phyloP scores from a whole-genome alignment of 2,797 vertebrate genomes.

The Emydoidea blandingii region DNA sequence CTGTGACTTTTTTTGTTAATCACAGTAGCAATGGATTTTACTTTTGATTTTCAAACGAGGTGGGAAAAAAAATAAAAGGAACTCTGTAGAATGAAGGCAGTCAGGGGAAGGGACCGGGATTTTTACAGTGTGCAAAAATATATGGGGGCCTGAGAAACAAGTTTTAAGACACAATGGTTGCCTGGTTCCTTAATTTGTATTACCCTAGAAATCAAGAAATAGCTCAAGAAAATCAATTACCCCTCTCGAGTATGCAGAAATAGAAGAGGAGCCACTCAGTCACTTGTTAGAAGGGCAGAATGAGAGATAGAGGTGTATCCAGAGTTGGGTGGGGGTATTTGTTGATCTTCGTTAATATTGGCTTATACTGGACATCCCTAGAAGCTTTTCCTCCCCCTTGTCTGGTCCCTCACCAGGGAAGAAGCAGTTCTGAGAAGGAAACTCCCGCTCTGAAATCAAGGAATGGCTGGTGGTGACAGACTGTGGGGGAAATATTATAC shows the following conservation, averaged over 20 bases:
- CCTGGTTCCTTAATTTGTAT: not conserved
- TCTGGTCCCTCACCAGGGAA: not conserved
- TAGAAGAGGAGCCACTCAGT: not conserved
- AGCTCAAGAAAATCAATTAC: not conserved
- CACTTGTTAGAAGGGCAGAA: not conserved
- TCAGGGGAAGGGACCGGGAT: not conserved
- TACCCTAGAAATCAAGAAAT: not conserved
- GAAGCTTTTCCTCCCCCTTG: not conserved
- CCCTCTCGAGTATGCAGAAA: not conserved
- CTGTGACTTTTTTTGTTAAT: not conserved
- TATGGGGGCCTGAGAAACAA: not conserved
- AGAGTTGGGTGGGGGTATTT: not conserved
- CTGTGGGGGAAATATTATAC: not conserved
- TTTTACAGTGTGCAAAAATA: not conserved
- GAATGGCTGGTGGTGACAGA: not conserved
- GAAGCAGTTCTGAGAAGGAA: not conserved
- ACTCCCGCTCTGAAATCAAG: not conserved
- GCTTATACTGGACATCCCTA: not conserved
- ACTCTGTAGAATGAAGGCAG: fast-evolving
- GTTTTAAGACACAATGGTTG: not conserved
- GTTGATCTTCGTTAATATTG: not conserved
- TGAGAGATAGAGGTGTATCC: fast-evolving
- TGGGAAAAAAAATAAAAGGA: not conserved
- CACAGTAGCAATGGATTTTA: not conserved
- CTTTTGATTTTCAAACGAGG: not conserved